Base-by-base conservation (phyloP, 2,113 vertebrate genomes). In the Callipepla squamata region DNA sequence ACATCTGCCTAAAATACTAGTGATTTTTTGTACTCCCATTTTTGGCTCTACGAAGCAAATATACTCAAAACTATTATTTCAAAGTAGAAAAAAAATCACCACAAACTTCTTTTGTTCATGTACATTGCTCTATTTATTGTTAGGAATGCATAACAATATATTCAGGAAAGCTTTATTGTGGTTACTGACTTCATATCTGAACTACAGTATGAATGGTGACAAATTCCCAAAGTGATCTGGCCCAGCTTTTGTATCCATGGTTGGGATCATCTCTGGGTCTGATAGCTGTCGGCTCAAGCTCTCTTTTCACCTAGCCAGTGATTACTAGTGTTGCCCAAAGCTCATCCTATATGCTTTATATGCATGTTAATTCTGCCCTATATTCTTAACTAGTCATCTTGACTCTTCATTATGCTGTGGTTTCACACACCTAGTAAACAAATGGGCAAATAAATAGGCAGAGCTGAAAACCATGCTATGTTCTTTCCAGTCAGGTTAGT, bases 1-100 rank as follows among this genome's bases (percentile, higher is more conserved):
- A 12, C 0, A 0, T 26, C 12, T 26, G 13, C 4, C 23, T 86
- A 61, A 75, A 90, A 61, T 26, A 9, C 13, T 20, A 22, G 47
- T 19, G 36, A 23, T 38, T 50, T 38, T 59, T 38, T 5, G 5
- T 38, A 36, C 34, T 38, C 14, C 20, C 30, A 63, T 25, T 51
- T 50, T n/a, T 50, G 36, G 14, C 28, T 51, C 34, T 40, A 40
- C 32, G 47, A 78, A 78, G 28, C 15, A 63, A 47, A 57, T 57
- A 40, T 17, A 11, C 30, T 28, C 44, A 45, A 48, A 61, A 48
- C 32, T 61, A 19, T 22, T 32, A 63, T 13, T 59, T 63, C 30
- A 51, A 63, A 63, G 11, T 47, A 63, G 22, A 15, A 26, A n/a
- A 62, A 62, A 76, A 44, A 14, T 20, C 57, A 36, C 23, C 32